These are phyloP conservation scores for Meiosimyza platycephala DNA, from an alignment of 2,888 invertebrate species.

Conservation along the genomic window DNA sequence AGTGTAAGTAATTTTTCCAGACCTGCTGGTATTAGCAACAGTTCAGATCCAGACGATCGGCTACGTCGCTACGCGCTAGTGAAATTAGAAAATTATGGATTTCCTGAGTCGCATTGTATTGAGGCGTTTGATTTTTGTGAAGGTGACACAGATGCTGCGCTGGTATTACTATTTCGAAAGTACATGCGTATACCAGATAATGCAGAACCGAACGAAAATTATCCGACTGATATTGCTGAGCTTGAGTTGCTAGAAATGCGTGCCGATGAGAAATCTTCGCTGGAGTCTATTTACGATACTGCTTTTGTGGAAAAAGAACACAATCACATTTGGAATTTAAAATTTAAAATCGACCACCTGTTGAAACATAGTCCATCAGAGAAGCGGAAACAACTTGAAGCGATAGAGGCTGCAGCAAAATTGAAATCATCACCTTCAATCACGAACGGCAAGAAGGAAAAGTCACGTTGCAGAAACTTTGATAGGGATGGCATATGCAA, in stretches of 20 bases:
- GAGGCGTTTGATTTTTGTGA: conserved; percentile 78
- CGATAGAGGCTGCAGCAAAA: conserved; percentile 60
- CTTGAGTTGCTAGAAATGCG: conserved; percentile 74
- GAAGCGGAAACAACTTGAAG: conserved; percentile 64
- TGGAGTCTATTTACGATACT: conserved; percentile 82
- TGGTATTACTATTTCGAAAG: conserved; percentile 78
- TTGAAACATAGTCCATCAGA: conserved; percentile 70
- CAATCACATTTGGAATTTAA: conserved; percentile 78
- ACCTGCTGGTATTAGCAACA: conserved; percentile 60
- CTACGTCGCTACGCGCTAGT: conserved; percentile 77
- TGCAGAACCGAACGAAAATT: conserved; percentile 36
- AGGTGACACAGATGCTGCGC: conserved; percentile 77
- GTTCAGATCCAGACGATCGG: conserved; percentile 72
- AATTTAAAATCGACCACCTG: conserved; percentile 76
- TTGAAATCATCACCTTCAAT: conserved; percentile 56
- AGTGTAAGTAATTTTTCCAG: conserved; percentile 76
- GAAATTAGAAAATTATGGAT: conserved; percentile 82
- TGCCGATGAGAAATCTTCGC: conserved; percentile 78
- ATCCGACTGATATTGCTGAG: conserved; percentile 60
- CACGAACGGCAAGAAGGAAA: conserved; percentile 59
- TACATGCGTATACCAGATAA: conserved; percentile 69
- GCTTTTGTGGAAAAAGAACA: conserved; percentile 77
- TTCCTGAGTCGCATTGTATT: conserved; percentile 78
- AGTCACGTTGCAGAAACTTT: conserved; percentile 71
- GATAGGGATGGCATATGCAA: conserved; percentile 73